phyloP scores from a whole-genome alignment of 2,113 vertebrate species.

The Aphelocoma coerulescens region DNA sequence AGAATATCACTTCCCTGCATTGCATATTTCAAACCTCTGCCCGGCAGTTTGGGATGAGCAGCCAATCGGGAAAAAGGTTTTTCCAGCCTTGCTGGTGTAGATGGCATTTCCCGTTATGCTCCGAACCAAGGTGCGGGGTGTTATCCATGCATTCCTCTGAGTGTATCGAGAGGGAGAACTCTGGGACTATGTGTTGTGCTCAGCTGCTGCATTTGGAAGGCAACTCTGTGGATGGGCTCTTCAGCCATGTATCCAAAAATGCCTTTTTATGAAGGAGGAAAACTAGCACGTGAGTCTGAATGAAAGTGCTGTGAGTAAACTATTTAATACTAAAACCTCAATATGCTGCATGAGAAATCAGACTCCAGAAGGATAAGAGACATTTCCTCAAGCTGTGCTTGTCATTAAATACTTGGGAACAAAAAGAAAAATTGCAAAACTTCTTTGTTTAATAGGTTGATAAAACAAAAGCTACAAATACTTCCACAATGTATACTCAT shows the following conservation, averaged over 20 bases:
- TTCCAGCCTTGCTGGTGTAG: background rate
- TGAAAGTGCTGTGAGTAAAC: slow-evolving; percentile 46
- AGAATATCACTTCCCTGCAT: slow-evolving; percentile 37
- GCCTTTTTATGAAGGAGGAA: slow-evolving; percentile 11
- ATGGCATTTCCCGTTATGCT: slow-evolving; percentile 8
- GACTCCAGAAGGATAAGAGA: background rate
- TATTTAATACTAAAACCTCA: background rate
- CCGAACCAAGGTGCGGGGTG: background rate
- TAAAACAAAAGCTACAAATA: background rate
- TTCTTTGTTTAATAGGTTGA: background rate
- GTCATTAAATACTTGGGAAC: background rate
- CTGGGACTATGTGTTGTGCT: background rate
- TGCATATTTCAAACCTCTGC: slow-evolving; percentile 43
- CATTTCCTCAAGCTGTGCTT: background rate
- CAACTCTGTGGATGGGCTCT: background rate
- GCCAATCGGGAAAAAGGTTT: slow-evolving; percentile 31
- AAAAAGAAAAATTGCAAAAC: background rate
- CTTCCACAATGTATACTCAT: background rate
- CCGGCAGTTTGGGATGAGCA: slow-evolving; percentile 38
- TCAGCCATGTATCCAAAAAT: slow-evolving; percentile 31
- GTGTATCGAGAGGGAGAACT: background rate
- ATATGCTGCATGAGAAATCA: background rate
- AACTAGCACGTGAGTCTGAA: background rate
- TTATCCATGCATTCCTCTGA: background rate
- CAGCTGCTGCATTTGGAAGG: background rate